These are phyloP conservation scores for Aramus guarauna DNA, from an alignment of 2,113 vertebrate genomes.

Conservation along the genomic window DNA sequence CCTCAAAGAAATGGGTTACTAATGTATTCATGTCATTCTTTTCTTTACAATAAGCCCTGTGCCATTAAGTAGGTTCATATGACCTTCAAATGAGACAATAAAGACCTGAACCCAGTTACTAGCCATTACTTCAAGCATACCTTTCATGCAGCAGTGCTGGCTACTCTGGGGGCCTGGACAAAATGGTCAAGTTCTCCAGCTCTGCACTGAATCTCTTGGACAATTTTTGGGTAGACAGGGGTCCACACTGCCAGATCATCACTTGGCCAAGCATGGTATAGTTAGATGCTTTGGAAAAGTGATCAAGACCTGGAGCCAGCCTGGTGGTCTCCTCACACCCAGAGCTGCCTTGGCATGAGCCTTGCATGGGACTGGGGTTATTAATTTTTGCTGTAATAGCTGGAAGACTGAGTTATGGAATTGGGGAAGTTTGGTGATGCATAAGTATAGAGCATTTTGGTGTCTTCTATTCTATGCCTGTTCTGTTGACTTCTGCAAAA, in stretches of 20 bases:
- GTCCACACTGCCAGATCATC: neutral
- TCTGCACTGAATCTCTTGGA: neutral
- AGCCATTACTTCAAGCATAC: neutral
- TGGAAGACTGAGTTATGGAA: neutral
- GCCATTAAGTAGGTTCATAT: slow-evolving; percentile 26
- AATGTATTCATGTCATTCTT: slow-evolving; percentile 24
- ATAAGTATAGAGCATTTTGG: neutral
- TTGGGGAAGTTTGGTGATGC: neutral
- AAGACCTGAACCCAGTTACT: neutral
- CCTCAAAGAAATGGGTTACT: slow-evolving; percentile 40
- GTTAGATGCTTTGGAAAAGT: neutral
- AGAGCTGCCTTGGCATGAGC: neutral
- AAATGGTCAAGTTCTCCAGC: neutral
- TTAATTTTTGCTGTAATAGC: neutral
- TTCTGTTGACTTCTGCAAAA: neutral
- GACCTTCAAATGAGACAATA: slow-evolving; percentile 35
- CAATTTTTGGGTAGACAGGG: neutral
- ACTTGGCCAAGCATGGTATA: neutral
- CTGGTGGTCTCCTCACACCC: neutral
- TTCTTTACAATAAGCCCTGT: slow-evolving; percentile 5
- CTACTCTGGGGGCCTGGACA: neutral
- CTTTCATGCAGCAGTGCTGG: neutral
- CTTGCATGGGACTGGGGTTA: neutral
- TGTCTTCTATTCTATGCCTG: neutral
- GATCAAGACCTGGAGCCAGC: neutral